phyloP scores from a whole-genome alignment of 2,113 vertebrate genomes.

The Copsychus sechellarum region DNA sequence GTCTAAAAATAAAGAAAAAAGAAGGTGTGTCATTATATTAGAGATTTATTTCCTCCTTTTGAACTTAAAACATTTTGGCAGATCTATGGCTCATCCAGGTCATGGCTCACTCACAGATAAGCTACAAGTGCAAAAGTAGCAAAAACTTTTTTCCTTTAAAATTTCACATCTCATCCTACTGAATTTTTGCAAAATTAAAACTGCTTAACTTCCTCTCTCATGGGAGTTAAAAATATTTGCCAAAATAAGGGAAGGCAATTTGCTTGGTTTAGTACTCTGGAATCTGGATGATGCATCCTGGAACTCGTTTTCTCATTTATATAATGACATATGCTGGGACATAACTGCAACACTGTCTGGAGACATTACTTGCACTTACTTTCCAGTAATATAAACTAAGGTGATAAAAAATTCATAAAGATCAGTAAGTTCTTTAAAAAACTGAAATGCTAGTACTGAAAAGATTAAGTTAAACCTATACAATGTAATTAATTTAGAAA shows the following conservation, averaged over 20 bases:
- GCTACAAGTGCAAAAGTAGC: conserved; percentile 8
- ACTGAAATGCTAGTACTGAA: background rate
- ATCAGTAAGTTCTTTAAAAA: background rate
- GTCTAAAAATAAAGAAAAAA: conserved; percentile 64
- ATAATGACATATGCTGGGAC: background rate
- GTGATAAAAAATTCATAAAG: background rate
- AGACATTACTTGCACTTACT: background rate
- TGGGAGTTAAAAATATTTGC: background rate
- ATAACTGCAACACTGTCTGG: background rate
- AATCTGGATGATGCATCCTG: background rate
- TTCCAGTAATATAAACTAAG: background rate
- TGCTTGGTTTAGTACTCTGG: background rate
- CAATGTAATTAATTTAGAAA: conserved; percentile 32
- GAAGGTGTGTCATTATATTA: conserved; percentile 61
- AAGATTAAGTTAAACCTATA: conserved; percentile 14
- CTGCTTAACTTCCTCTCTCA: background rate
- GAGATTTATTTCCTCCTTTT: conserved; percentile 66
- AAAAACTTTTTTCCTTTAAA: background rate
- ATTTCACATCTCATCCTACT: background rate
- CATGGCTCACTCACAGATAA: conserved; percentile 29
- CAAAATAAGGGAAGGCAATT: background rate
- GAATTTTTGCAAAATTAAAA: conserved; percentile 28
- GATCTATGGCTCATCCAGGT: conserved; percentile 62
- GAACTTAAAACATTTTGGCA: conserved; percentile 55
- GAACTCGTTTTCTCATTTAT: background rate